phyloP scores from a whole-genome alignment of 2,797 vertebrate genomes.

The Cossypha niveicapilla region DNA sequence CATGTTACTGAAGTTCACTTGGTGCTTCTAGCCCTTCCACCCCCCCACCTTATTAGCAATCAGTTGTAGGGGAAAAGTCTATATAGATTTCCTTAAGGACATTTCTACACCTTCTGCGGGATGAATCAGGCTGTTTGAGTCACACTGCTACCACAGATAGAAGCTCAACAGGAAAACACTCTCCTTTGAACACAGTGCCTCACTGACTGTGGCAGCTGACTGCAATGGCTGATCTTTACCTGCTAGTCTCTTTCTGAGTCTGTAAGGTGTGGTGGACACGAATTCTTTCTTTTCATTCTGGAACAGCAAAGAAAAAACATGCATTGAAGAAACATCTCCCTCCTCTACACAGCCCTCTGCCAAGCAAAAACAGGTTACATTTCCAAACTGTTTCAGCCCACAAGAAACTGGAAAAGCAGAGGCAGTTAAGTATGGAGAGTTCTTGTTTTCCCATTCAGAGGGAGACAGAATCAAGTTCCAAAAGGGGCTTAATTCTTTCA shows the following conservation, averaged over 20 bases:
- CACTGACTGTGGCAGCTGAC: neutral
- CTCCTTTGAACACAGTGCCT: neutral
- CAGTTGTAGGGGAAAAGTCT: neutral
- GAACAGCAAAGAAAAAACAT: neutral
- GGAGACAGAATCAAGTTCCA: neutral
- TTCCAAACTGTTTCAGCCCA: neutral
- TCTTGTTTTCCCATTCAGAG: neutral
- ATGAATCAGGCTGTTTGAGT: neutral
- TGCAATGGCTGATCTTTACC: constrained; percentile 75
- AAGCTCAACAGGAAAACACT: neutral
- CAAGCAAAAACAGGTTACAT: neutral
- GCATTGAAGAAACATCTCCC: neutral
- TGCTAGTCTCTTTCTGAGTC: constrained; percentile 86
- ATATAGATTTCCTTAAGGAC: neutral
- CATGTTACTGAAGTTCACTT: neutral
- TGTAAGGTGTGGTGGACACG: constrained; percentile 85
- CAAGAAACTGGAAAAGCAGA: neutral
- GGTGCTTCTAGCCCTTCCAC: neutral
- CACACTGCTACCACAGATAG: neutral
- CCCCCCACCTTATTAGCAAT: neutral
- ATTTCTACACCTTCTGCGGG: neutral
- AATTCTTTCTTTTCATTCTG: constrained; percentile 85
- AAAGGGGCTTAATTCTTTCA: neutral
- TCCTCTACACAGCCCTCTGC: neutral
- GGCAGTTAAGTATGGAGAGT: neutral